A percentile compares a stretch with the other conserved stretches of the same genome.
phyloP scores from a whole-genome alignment of 2,888 invertebrate species.

The Anodontia alba region DNA sequence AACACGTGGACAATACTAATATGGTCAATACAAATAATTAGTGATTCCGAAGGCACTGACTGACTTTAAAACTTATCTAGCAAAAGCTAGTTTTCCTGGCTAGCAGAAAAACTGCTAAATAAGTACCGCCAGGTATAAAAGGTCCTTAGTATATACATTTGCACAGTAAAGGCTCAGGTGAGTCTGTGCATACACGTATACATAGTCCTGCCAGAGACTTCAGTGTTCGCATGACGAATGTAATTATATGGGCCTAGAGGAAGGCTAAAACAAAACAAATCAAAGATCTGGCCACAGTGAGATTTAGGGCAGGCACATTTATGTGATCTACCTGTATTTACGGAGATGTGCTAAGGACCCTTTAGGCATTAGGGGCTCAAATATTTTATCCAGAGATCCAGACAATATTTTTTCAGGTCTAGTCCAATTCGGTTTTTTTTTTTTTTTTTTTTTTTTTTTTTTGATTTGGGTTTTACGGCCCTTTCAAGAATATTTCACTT shows the following conservation, averaged over 20 bases:
- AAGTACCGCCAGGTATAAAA: neutral
- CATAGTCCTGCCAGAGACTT: neutral
- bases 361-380: neutral
- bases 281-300: constrained; percentile 2
- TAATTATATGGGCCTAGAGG: neutral
- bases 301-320: neutral
- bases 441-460: too few species aligned
- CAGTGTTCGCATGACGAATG: neutral
- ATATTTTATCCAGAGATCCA: constrained; percentile 12
- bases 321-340: neutral
- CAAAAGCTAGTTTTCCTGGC: too few species aligned
- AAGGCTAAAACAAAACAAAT: neutral
- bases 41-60: neutral
- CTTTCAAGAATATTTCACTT: too few species aligned
- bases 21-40: neutral
- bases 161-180: constrained; percentile 2
- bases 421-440: too few species aligned
- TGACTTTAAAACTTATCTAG: neutral
- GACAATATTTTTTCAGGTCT: neutral
- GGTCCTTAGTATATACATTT: neutral
- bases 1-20: neutral
- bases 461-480: too few species aligned
- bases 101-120: too few species aligned
- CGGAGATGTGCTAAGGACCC: neutral
- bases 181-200: neutral